phyloP scores from a whole-genome alignment of 2,888 invertebrate species.

The Allacma fusca region DNA sequence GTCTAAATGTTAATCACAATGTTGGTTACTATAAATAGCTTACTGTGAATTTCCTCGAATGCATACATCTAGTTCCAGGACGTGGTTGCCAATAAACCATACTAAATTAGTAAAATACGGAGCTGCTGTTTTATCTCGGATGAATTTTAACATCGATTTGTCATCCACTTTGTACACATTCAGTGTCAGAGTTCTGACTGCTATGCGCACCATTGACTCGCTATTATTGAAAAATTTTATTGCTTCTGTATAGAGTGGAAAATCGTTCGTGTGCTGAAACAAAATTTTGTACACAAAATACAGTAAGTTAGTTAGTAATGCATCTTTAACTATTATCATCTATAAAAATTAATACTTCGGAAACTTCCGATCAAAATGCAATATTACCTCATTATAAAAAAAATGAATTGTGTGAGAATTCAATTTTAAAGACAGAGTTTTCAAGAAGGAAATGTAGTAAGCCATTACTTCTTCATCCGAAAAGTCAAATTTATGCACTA shows the following conservation, averaged over 20 bases:
- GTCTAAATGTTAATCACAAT: no score
- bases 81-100: conserved; percentile 98
- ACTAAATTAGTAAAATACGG: conserved; percentile 99
- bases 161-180: conserved; percentile 97
- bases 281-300: background rate
- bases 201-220: conserved; percentile 99
- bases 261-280: conserved; percentile 93
- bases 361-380: no score
- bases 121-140: conserved; percentile 94
- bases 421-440: conserved; percentile 95
- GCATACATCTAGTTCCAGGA: conserved; percentile 92
- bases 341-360: no score
- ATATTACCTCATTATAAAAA: conserved; percentile 94
- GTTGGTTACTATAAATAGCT: no score
- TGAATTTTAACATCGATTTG: conserved; percentile 92
- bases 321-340: background rate
- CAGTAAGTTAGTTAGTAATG: background rate
- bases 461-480: conserved; percentile 99
- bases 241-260: conserved; percentile 98
- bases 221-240: conserved; percentile 99
- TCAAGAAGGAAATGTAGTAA: conserved; percentile 98
- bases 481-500: conserved; percentile 99
- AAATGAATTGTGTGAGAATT: conserved; percentile 99
- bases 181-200: conserved; percentile 94
- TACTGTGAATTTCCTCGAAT: conserved; percentile 95